Base-by-base conservation (phyloP, 1,140 invertebrate species). In the Drosophila subobscura region DNA sequence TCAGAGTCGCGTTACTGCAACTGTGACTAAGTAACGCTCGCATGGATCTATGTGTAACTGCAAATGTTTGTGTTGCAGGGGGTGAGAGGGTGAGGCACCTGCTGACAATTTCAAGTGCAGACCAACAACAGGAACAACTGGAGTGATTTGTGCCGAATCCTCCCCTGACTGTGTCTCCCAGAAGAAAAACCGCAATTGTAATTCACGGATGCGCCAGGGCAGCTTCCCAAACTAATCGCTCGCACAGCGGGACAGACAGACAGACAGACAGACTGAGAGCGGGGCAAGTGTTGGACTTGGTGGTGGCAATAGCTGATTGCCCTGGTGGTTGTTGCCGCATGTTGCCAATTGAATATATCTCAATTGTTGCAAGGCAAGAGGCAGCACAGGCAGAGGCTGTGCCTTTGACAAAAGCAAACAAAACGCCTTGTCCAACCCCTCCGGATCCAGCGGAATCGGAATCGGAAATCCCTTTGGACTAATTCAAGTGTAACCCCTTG, bases 81-180 rank as follows among this genome's bases (percentile, higher is more conserved):
- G 70, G 61, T 70, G 67, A 79, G 33, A 2, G 33, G 10, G 4
- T 2, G 3, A 10, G 33, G 89, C 90, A 91, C 90, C 90, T 91
- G 90, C 90, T 91, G 90, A 90, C 90, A 91, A 91, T 91, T 90
- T 91, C 86, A 91, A 91, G 90, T 91, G 89, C 86, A 74, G 56
- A 65, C 58, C 47, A 73, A 84, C 77, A 79, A 89, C 79, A 84
- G 46, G 61, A 61, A 89, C 80, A 85, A 85, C 83, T 85, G 80
- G 77, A 72, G 57, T 63, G 68, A 85, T 84, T 85, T 58, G 53
- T 33, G 50, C 29, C 23, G 45, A 40, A 51, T 52, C 54, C 47
- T 53, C 55, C 68, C 41, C 22, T 46, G 20, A 8, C 29, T 20
- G 8, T 7, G 41, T 46, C 37, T 54, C 44, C 44, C 77, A 52